Evolutionary conservation across 2,797 vertebrate species (phyloP), one percentile per base, ranked within the genome.

Genomic region (Hipposideros larvatus): DNA sequence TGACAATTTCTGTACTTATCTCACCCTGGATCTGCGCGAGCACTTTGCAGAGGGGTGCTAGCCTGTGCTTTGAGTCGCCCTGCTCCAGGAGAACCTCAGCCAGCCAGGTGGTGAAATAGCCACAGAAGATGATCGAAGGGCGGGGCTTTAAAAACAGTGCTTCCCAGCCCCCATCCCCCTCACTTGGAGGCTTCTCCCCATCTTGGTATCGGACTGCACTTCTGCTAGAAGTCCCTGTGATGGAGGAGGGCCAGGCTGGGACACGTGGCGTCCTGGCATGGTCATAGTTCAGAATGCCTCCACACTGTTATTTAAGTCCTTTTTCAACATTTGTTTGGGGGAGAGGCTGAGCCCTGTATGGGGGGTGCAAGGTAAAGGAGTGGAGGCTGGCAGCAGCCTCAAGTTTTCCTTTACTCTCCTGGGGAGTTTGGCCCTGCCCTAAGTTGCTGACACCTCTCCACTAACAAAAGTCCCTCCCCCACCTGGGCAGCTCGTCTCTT

Each of bases 211-310:
- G 55, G 68, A 15, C 24, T 61, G 37, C 4, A 2, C 2, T 34
- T 77, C 37, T 9, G 3, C n/a, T 19, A 9, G 53, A 41, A 11
- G 85, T 1, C 59, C 68, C 51, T 7, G 34, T 28, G 31, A 16
- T 46, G 22, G 16, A 8, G 79, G 7, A 2, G 34, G 22, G 16
- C 43, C 48, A 43, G 7, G 65, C 22, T 57, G 59, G 43, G 59
- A 28, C 22, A 4, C 0, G 7, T 0, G 26, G 21, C 0, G 3
- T 28, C 46, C 46, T 18, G 37, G 46, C 8, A 5, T 1, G 37
- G 34, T 43, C 14, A 0, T 53, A 55, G 34, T n/a, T 90, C 55
- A 26, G 34, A 10, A 37, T 13, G 37, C 28, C 18, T 24, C 22
- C 63, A 10, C 57, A 19, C 11, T 4, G 19, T n/a, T 4, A 1